Evolutionary conservation across 2,888 invertebrate species (phyloP).

Genomic region (Galerucella nymphaeae): DNA sequence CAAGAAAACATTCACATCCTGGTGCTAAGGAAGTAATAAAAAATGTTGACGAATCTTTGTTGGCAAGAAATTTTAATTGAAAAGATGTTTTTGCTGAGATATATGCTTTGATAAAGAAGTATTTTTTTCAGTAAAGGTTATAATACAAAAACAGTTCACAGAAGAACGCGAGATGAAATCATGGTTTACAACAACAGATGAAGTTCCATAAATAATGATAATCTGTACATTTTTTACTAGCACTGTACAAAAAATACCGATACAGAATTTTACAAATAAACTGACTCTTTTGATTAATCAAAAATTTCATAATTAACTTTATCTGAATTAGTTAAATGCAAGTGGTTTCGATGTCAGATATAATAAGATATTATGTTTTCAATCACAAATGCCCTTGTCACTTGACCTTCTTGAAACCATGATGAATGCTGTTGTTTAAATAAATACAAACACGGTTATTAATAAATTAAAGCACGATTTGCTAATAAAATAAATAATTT

Average conservation of each 20-base stretch:
- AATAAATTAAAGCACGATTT: not conserved
- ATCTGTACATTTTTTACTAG: not conserved
- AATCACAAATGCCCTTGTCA: slow-evolving; percentile 24
- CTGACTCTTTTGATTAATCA: not conserved
- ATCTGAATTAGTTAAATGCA: slow-evolving; percentile 22
- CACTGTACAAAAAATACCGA: not conserved
- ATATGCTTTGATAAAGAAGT: no score
- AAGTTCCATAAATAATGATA: no score
- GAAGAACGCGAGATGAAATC: no score
- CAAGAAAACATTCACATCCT: no score
- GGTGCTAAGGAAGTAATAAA: no score
- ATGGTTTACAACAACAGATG: no score
- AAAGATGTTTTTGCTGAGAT: no score
- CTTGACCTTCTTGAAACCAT: slow-evolving; percentile 22
- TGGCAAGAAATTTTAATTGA: no score
- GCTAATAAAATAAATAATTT: not conserved
- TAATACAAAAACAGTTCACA: no score
- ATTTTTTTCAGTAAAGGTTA: no score
- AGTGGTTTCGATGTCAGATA: slow-evolving; percentile 9
- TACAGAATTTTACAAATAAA: not conserved
- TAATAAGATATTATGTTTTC: slow-evolving; percentile 15
- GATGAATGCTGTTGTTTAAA: not conserved
- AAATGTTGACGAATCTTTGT: no score
- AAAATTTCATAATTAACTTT: not conserved
- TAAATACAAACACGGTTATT: not conserved